Base-by-base conservation (phyloP, 2,113 vertebrate species). In the Natator depressus region DNA sequence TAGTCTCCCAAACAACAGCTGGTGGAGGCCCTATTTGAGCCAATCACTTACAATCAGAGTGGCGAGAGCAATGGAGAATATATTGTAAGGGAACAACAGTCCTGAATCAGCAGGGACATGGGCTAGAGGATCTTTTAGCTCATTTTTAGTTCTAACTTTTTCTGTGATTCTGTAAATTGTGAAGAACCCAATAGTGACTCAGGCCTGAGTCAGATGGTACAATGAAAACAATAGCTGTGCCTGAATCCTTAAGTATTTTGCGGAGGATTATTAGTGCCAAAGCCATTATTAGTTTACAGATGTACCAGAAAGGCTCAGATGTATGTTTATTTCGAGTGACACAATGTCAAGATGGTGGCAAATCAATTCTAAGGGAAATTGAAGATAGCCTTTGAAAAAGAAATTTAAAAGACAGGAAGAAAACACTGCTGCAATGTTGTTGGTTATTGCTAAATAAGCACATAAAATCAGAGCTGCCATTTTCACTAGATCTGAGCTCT, bases 201-300 rank as follows among this genome's bases (percentile, higher is more conserved):
- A 85, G 82, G 47, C 14, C 19, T 94, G 85, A 95, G 57, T 55
- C 65, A 95, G 53, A 89, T 80, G 50, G 20, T 90, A 80, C 91
- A 94, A 90, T 85, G 49, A 89, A 97, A 95, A 96, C 29, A 84
- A 59, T 42, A 42, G 65, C 38, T 94, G 95, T 94, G 85, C 84
- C 79, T 95, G 4, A 0, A 89, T 59, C 72, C 55, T 82, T 93
- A 35, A 88, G 50, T 80, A 5, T 94, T 96, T 91, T 82, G 10
- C 27, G 4, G 46, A 51, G 86, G 9, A 53, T 24, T 85, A 80
- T 89, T 92, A 65, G 82, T 81, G 47, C 27, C 81, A 80, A 93
- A 95, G 89, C 51, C n/a, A 20, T 90, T 93, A 84, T 94, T 91
- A 82, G 49, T 82, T 93, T 76, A 78, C 91, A 95, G 79, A 93